Conservation (phyloP, 2,113 vertebrate species). For the Penelope pileata region DNA sequence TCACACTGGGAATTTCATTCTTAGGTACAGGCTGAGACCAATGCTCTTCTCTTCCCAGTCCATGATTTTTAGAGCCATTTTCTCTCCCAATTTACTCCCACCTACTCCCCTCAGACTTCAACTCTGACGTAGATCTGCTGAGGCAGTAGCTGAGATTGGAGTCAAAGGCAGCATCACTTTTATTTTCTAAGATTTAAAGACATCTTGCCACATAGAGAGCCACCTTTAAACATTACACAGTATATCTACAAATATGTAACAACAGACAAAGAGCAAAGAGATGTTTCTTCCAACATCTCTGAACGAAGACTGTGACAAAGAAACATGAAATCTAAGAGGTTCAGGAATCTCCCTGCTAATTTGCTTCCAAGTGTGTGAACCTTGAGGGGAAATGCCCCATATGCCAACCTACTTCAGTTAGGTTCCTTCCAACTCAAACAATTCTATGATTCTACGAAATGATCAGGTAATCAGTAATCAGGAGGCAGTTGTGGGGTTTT, state of each 20-base stretch:
- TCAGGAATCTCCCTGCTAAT: neutral
- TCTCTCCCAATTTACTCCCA: neutral
- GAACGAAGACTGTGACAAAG: neutral
- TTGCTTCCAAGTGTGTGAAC: neutral
- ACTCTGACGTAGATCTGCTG: neutral
- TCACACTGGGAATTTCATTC: neutral
- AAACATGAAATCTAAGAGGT: neutral
- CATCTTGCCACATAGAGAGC: neutral
- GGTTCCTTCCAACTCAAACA: too few relatives aligned
- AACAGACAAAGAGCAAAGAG: neutral
- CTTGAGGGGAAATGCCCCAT: neutral
- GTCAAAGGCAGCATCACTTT: constrained; percentile 13
- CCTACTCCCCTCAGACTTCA: neutral
- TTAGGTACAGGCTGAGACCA: neutral
- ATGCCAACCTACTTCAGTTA: too few relatives aligned
- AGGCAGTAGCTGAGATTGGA: neutral
- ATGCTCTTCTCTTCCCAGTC: neutral
- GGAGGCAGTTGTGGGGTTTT: neutral
- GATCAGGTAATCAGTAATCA: too few relatives aligned
- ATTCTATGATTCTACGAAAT: too few relatives aligned
- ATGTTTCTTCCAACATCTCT: neutral
- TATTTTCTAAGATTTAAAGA: neutral
- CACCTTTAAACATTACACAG: neutral
- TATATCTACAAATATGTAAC: neutral
- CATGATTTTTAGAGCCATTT: neutral